Percentiles rank a stretch among this genome's conserved stretches.
Conservation (phyloP, 2,888 invertebrate species). For the Leucoma salicis region DNA sequence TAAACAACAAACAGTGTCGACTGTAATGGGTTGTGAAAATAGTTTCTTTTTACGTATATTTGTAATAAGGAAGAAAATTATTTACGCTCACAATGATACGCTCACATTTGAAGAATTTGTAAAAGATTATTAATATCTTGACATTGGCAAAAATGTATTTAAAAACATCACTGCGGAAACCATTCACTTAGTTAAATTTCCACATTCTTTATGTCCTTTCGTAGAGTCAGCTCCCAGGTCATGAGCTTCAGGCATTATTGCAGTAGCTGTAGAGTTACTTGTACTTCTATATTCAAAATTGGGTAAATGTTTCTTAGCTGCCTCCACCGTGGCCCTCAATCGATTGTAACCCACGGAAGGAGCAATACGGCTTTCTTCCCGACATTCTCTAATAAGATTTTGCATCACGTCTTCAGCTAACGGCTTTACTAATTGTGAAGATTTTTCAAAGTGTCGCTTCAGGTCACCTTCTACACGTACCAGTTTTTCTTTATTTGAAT, state of each 20-base stretch:
- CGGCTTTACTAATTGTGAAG: conserved; percentile 46
- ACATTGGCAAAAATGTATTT: too few relatives aligned
- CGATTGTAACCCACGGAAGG: conserved; percentile 41
- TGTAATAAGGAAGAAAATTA: too few relatives aligned
- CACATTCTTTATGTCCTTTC: too few relatives aligned
- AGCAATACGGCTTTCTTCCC: conserved; percentile 34
- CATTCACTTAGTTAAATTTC: too few relatives aligned
- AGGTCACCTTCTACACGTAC: conserved; percentile 62
- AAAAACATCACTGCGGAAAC: too few relatives aligned
- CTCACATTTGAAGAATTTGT: too few relatives aligned
- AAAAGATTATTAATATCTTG: too few relatives aligned
- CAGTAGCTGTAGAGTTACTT: conserved; percentile 62
- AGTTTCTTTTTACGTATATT: too few relatives aligned
- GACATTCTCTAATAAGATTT: conserved; percentile 53
- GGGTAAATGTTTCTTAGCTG: conserved; percentile 59
- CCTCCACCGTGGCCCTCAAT: conserved; percentile 58
- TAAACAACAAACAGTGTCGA: too few relatives aligned
- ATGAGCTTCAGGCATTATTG: conserved; percentile 55
- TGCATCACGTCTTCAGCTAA: conserved; percentile 54
- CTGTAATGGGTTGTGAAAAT: too few relatives aligned
- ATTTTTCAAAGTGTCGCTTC: conserved; percentile 58
- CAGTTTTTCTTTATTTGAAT: conserved; percentile 63
- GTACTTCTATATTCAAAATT: conserved; percentile 66
- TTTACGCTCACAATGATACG: too few relatives aligned
- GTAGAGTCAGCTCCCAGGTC: too few relatives aligned